Conservation (phyloP, 30 jellyfish, hydroid and myxozoan genomes). For the Clytia hemisphaerica region DNA sequence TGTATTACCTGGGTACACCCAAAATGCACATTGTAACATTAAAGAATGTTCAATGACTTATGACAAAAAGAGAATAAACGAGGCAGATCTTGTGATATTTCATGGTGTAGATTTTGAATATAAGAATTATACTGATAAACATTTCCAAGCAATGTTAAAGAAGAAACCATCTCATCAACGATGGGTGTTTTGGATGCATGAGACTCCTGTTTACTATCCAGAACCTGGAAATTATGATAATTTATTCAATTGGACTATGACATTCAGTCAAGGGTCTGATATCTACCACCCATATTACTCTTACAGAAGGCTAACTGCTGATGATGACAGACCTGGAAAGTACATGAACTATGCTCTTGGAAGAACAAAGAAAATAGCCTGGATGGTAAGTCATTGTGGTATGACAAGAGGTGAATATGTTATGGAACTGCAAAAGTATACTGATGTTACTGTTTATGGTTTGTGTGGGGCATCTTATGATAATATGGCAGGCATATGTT, state of each 20-base stretch:
- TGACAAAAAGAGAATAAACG: conserved; percentile 34
- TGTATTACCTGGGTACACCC: conserved; percentile 45
- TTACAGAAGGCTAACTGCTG: not conserved
- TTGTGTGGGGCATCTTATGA: conserved; percentile 55
- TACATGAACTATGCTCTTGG: conserved; percentile 53
- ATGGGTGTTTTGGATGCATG: conserved; percentile 92
- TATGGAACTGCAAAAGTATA: conserved; percentile 57
- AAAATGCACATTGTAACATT: conserved; percentile 40
- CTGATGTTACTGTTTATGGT: conserved; percentile 80
- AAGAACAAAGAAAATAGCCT: conserved; percentile 58
- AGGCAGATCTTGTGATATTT: conserved; percentile 80
- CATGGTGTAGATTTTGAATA: conserved; percentile 83
- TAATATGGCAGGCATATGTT: conserved; percentile 71
- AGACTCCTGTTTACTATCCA: conserved; percentile 66
- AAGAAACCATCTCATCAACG: conserved; percentile 52
- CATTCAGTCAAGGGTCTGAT: conserved; percentile 74
- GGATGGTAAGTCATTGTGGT: conserved; percentile 96
- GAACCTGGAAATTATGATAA: conserved; percentile 43
- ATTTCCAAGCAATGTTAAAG: conserved; percentile 33
- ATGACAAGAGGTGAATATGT: conserved; percentile 77
- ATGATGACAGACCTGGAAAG: conserved; percentile 6
- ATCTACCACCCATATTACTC: conserved; percentile 73
- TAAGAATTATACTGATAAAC: conserved; percentile 37
- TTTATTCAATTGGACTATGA: conserved; percentile 94
- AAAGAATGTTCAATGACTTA: conserved; percentile 68